Percentiles rank a stretch among this genome's conserved stretches.
These are phyloP conservation scores for Saimiri boliviensis DNA, from an alignment of 2,113 vertebrate species.

Conservation along the genomic window DNA sequence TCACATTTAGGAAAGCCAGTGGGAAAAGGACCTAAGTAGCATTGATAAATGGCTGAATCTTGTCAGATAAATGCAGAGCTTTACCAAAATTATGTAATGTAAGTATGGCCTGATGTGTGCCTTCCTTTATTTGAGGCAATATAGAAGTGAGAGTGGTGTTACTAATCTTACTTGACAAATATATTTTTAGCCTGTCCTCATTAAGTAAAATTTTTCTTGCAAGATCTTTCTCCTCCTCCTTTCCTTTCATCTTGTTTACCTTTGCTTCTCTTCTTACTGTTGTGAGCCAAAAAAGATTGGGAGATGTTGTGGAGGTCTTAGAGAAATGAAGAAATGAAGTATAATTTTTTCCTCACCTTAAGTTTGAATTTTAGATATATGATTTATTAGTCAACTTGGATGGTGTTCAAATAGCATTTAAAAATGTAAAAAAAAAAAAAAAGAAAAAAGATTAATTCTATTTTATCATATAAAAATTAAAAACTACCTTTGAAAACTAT, in stretches of 20 bases:
- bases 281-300: not conserved
- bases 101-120: not conserved
- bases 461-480: not conserved
- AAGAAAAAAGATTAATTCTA: not conserved
- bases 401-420: not conserved
- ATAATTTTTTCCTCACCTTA: not conserved
- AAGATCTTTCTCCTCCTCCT: not conserved
- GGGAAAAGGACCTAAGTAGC: not conserved
- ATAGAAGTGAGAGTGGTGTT: not conserved
- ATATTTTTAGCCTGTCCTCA: not conserved
- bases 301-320: not conserved
- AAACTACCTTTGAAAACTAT: slow-evolving; percentile 18
- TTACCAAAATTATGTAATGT: not conserved
- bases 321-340: slow-evolving; percentile 12
- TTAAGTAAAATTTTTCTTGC: not conserved
- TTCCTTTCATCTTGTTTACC: not conserved
- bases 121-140: not conserved
- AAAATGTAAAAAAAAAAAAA: not conserved
- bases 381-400: not conserved
- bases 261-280: not conserved
- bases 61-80: not conserved
- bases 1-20: not conserved
- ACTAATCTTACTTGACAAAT: not conserved
- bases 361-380: not conserved
- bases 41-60: not conserved